Evolutionary conservation across 2,113 vertebrate species (phyloP), one percentile per base, ranked within the genome.

Genomic region (Ctenomys sociabilis): DNA sequence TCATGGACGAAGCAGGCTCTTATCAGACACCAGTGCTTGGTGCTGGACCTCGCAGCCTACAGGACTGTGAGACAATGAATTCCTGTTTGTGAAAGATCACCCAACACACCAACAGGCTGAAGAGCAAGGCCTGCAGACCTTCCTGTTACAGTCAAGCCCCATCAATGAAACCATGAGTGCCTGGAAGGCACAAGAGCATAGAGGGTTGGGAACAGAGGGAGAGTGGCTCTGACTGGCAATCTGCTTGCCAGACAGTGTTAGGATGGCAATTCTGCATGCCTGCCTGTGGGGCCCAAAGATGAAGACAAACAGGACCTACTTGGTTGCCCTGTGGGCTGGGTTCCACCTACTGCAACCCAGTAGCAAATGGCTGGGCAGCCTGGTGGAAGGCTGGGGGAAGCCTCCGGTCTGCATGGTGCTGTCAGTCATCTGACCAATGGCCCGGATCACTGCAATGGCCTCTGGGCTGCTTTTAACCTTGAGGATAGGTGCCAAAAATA

Each of bases 111-210:
- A 17, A 61, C 9, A 30, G 28, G 57, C 5, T 21, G n/a, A n/a
- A n/a, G n/a, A 54, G 35, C 24, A 11, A 72, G 61, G 49, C 75
- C 88, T 35, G 12, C 4, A 16, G 49, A 12, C 13, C 13, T 22
- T 75, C 54, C 70, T 28, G 2, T 0, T 0, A 37, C 52, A 28
- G n/a, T 81, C 73, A 54, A n/a, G 40, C 68, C 40, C n/a, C 49
- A 4, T 13, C 0, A 0, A 5, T 5, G 52, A 2, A 37, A 83
- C 16, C 66, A 77, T 0, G 28, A 59, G 75, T 32, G 63, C 32
- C 3, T 14, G 11, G 59, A 57, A 13, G 22, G 26, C 7, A 9
- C 59, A 3, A 43, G 43, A 19, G 17, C 61, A n/a, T 45, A 0
- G 64, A 19, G 75, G 26, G 24, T 4, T 54, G 45, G 32, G 45